Conservation (phyloP, 1,140 invertebrate genomes). For the Belonocnema kinseyi region DNA sequence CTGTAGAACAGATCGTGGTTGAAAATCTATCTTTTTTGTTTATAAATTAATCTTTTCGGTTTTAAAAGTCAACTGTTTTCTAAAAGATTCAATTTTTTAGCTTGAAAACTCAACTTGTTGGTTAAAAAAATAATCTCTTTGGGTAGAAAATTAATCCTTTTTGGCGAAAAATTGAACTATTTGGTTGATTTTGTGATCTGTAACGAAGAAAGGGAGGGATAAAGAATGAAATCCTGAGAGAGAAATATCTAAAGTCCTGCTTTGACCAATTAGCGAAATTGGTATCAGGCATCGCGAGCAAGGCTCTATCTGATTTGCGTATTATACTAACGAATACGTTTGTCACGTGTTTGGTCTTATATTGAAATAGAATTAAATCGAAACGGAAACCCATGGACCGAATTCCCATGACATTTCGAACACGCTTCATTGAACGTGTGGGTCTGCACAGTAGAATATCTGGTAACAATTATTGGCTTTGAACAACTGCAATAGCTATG, state of each 20-base stretch:
- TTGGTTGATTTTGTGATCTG: too few relatives aligned
- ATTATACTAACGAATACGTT: not conserved
- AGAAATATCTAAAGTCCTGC: not conserved
- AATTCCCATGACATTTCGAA: conserved; percentile 18
- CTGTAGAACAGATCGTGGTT: too few relatives aligned
- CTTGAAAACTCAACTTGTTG: too few relatives aligned
- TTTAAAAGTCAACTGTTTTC: too few relatives aligned
- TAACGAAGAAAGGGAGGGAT: too few relatives aligned
- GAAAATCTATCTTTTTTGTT: too few relatives aligned
- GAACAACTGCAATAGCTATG: not conserved
- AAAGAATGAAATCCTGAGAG: not conserved
- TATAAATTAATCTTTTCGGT: too few relatives aligned
- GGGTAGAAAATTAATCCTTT: too few relatives aligned
- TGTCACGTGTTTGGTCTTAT: conserved; percentile 8
- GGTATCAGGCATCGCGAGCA: not conserved
- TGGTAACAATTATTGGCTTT: not conserved
- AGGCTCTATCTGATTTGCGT: not conserved
- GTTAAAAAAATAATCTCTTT: too few relatives aligned
- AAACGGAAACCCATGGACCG: not conserved
- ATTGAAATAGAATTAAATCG: not conserved
- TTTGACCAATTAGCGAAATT: conserved; percentile 1
- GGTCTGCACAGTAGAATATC: not conserved
- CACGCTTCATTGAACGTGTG: conserved; percentile 13
- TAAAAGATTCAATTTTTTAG: too few relatives aligned
- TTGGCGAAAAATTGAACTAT: too few relatives aligned